Conservation (phyloP, 35 echinoderm and acorn worm species). For the Heliocidaris tuberculata region DNA sequence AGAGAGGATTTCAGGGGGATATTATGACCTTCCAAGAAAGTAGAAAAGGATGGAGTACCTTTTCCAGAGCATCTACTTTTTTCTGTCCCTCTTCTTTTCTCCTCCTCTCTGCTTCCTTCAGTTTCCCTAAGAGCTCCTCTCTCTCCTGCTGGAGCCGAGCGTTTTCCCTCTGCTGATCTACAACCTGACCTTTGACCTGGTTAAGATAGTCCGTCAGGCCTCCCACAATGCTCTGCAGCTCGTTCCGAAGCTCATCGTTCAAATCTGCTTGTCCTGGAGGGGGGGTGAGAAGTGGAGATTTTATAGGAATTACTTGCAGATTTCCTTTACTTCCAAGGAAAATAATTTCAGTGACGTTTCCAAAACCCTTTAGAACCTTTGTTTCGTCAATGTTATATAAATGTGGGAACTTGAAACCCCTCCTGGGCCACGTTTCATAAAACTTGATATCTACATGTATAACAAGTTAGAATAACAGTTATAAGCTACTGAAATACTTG, state of each 20-base stretch:
- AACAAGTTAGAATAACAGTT: no score
- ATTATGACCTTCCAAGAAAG: not conserved
- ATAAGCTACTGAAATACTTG: no score
- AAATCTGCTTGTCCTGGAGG: constrained; percentile 72
- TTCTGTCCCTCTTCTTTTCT: constrained; percentile 33
- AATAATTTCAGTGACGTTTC: no score
- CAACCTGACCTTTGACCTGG: constrained; percentile 68
- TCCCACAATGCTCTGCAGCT: constrained; percentile 80
- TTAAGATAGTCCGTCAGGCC: constrained; percentile 80
- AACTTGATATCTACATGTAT: no score
- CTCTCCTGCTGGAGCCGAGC: constrained; percentile 69
- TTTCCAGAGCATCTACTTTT: constrained; percentile 61
- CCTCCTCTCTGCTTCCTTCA: constrained; percentile 50
- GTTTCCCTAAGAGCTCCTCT: constrained; percentile 60
- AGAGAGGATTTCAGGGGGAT: not conserved
- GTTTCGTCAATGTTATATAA: no score
- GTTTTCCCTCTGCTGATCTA: constrained; percentile 63
- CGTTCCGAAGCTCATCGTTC: constrained; percentile 84
- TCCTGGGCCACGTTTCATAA: no score
- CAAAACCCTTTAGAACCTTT: no score
- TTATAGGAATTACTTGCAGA: no score
- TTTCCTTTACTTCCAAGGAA: no score
- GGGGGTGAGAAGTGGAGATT: no score
- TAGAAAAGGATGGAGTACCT: constrained; percentile 34
- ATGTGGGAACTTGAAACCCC: no score